phyloP scores from a whole-genome alignment of 2,113 vertebrate genomes.

The Xyrauchen texanus region DNA sequence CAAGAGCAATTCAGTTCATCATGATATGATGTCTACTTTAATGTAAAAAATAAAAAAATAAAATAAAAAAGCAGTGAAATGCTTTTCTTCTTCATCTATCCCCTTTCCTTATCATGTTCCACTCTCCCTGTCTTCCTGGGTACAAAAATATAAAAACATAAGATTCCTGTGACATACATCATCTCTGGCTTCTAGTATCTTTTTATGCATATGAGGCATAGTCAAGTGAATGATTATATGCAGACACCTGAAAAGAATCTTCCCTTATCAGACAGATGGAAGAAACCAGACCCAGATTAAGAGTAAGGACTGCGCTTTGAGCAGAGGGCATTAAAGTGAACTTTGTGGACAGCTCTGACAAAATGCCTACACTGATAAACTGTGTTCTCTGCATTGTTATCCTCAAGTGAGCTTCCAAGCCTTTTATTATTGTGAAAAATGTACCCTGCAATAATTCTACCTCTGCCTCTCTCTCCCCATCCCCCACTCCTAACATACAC shows the following conservation, averaged over 20 bases:
- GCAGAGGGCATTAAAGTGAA: conserved; percentile 21
- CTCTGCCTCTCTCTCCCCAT: neutral
- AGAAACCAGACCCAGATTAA: neutral
- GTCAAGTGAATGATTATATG: conserved; percentile 4
- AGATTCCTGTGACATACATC: neutral
- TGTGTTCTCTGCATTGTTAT: conserved; percentile 16
- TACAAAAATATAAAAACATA: neutral
- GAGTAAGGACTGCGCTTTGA: neutral
- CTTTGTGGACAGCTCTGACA: conserved; percentile 16
- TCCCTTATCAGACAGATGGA: neutral
- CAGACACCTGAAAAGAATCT: conserved; percentile 26
- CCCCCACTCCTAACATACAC: neutral
- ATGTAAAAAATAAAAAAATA: no score
- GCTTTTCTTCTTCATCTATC: no score
- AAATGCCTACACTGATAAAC: conserved; percentile 24
- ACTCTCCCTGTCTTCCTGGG: no score
- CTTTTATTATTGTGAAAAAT: conserved; percentile 26
- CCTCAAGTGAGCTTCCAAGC: conserved; percentile 22
- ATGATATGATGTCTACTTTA: no score
- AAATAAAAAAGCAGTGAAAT: no score
- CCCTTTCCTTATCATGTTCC: no score
- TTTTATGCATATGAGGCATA: conserved; percentile 25
- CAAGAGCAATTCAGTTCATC: no score
- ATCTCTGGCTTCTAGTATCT: neutral
- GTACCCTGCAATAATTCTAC: neutral